Conservation (phyloP, 2,797 vertebrate species). For the Coracias cyanogaster region DNA sequence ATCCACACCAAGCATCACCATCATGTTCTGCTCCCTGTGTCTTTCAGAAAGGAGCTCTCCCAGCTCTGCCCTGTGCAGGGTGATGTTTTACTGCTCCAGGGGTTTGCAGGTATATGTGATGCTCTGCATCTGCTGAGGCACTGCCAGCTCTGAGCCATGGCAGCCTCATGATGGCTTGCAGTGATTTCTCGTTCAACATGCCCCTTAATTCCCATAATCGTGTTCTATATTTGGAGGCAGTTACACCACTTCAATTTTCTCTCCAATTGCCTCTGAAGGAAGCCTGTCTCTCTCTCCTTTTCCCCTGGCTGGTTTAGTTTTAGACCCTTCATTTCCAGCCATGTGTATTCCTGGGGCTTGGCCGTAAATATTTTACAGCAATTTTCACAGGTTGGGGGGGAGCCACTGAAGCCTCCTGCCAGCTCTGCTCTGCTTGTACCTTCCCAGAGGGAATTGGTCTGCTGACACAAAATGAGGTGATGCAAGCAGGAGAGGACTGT, state of each 20-base stretch:
- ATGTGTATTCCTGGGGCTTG: neutral
- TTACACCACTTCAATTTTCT: constrained; percentile 23
- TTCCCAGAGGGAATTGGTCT: neutral
- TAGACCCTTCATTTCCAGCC: constrained; percentile 31
- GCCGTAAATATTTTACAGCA: constrained; percentile 22
- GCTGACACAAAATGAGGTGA: neutral
- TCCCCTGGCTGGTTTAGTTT: constrained; percentile 38
- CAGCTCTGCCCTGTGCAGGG: fast-evolving
- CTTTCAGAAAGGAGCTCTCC: neutral
- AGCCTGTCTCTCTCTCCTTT: neutral
- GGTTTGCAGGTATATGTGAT: neutral
- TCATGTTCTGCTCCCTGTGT: fast-evolving
- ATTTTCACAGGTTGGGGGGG: constrained; percentile 30
- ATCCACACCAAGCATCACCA: neutral
- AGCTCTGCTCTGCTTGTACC: neutral
- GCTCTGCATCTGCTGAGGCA: neutral
- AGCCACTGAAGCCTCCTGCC: neutral
- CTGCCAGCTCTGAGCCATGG: neutral
- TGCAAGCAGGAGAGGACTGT: neutral
- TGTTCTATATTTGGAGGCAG: constrained; percentile 32
- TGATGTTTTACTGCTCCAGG: neutral
- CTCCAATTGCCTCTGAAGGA: constrained; percentile 18
- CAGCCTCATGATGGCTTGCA: neutral
- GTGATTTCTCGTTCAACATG: neutral
- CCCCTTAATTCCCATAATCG: neutral